Percentiles rank a stretch among this genome's conserved stretches.
Conservation (phyloP, 2,888 invertebrate genomes). For the Muschampia plurimacula region DNA sequence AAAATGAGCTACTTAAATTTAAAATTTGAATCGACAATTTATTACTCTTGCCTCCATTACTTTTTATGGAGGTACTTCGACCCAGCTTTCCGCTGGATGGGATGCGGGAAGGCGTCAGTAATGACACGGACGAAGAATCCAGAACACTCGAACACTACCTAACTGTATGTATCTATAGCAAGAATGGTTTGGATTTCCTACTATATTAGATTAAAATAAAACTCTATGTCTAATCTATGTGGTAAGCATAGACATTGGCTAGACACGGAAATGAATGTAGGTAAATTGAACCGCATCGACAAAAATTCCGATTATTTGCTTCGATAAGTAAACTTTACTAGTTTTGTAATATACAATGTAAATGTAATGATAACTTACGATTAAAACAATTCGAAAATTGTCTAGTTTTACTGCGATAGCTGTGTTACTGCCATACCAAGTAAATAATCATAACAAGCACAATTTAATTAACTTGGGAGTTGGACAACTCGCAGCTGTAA, state of each 20-base stretch:
- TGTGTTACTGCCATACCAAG: no score
- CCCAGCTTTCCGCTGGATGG: conserved; percentile 42
- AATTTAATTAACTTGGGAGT: not conserved
- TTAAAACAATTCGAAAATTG: no score
- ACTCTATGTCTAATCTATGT: no score
- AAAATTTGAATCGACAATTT: conserved; percentile 50
- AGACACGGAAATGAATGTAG: no score
- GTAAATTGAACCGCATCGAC: no score
- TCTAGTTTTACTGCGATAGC: no score
- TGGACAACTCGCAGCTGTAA: not conserved
- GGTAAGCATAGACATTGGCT: no score
- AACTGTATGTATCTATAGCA: not conserved
- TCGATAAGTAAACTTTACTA: no score
- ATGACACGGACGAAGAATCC: conserved; percentile 25
- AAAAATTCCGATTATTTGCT: no score
- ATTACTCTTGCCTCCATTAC: conserved; percentile 54
- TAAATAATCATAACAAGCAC: not conserved
- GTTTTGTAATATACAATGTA: no score
- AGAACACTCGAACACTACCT: conserved; percentile 10
- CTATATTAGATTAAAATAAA: no score
- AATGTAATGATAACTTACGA: no score
- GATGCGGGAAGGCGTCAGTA: conserved; percentile 11
- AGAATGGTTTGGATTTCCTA: not conserved
- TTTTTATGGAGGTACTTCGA: conserved; percentile 58
- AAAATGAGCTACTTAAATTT: conserved; percentile 46